A percentile compares a stretch with the other conserved stretches of the same genome.
phyloP scores from a whole-genome alignment of 2,797 vertebrate genomes.

The Odontamblyopus rebecca region DNA sequence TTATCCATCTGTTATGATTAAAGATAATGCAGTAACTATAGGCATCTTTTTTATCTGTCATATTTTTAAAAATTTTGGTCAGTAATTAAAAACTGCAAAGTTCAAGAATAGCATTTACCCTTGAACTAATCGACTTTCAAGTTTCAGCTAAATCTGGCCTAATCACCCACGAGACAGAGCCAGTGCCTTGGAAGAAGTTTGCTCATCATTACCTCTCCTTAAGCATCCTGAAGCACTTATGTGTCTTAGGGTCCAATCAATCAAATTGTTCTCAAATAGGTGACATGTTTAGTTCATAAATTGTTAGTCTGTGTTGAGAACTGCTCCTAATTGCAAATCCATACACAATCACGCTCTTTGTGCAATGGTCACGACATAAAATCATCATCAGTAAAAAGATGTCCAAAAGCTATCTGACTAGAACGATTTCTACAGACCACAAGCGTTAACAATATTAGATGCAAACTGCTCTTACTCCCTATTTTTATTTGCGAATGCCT shows the following conservation, averaged over 20 bases:
- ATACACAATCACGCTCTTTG: slow-evolving; percentile 6
- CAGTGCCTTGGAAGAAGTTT: no score
- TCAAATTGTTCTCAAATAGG: background rate
- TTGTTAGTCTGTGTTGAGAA: background rate
- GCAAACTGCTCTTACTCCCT: background rate
- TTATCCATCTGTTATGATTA: background rate
- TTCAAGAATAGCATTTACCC: no score
- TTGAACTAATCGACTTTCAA: background rate
- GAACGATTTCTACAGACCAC: background rate
- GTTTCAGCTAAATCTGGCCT: background rate
- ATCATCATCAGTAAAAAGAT: background rate
- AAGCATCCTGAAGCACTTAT: background rate
- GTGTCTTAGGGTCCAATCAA: background rate
- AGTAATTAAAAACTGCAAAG: background rate
- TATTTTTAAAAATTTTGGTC: background rate
- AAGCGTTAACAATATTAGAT: background rate
- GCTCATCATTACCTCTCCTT: background rate
- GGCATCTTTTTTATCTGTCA: no score
- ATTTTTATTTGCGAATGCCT: background rate
- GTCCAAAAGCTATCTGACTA: background rate
- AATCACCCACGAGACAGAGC: background rate
- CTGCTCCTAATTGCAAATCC: slow-evolving; percentile 7
- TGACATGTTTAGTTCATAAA: slow-evolving; percentile 1
- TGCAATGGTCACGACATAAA: background rate
- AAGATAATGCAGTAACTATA: no score